Conservation (phyloP, 2,888 invertebrate genomes). For the Epistrophe eligans region DNA sequence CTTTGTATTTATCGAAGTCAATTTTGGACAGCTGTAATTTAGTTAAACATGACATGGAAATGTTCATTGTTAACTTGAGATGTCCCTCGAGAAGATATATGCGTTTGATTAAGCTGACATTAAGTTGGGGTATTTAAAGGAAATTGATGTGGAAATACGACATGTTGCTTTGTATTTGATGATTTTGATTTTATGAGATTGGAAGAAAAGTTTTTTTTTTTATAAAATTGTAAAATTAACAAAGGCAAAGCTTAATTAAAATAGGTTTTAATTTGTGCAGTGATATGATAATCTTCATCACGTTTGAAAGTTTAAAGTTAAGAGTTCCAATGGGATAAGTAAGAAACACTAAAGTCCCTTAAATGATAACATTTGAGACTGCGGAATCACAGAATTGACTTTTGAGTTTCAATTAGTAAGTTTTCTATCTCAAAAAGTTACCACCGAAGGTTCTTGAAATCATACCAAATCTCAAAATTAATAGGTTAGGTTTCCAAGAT, state of each 20-base stretch:
- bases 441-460: no score
- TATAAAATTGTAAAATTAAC: not conserved
- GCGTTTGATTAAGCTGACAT: slow-evolving; percentile 72
- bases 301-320: no score
- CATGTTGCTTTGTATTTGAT: slow-evolving; percentile 10
- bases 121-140: slow-evolving; percentile 63
- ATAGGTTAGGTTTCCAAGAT: no score
- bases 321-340: no score
- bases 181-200: not conserved
- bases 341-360: no score
- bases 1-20: slow-evolving; percentile 70
- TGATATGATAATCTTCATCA: no score
- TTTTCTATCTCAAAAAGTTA: no score
- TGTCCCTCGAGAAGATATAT: slow-evolving; percentile 66
- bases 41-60: slow-evolving; percentile 75
- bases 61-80: slow-evolving; percentile 69
- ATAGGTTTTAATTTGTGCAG: no score
- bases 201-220: not conserved
- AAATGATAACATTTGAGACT: no score
- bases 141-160: slow-evolving; percentile 37
- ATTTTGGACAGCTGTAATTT: slow-evolving; percentile 76
- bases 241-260: not conserved
- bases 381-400: no score
- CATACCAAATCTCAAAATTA: no score
- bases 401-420: no score